phyloP scores from a whole-genome alignment of 2,888 invertebrate species.

The Bellardia bayeri region DNA sequence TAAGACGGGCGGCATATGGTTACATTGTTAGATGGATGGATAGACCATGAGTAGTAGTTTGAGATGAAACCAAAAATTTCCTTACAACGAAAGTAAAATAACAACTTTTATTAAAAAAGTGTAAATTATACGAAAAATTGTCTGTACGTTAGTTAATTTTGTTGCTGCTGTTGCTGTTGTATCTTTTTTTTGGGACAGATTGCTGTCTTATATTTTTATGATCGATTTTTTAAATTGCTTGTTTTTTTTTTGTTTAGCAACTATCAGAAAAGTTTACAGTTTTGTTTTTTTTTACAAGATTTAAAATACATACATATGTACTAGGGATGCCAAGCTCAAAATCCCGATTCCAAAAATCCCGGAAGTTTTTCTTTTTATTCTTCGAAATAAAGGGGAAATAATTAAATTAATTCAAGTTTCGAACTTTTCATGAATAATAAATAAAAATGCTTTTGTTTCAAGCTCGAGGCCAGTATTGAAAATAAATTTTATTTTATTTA shows the following conservation, averaged over 20 bases:
- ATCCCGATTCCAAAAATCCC: no score
- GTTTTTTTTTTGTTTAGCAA: not conserved
- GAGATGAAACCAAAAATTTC: constrained; percentile 24
- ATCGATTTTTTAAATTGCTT: constrained; percentile 25
- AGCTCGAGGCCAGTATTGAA: no score
- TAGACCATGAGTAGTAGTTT: constrained; percentile 3
- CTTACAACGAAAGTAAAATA: constrained; percentile 64
- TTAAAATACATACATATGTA: not conserved
- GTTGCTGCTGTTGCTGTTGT: not conserved
- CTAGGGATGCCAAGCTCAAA: no score
- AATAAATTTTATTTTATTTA: no score
- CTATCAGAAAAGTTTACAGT: not conserved
- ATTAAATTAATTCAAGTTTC: no score
- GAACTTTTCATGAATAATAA: no score
- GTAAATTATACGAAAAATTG: constrained; percentile 55
- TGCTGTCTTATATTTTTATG: constrained; percentile 37
- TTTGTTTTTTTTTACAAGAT: constrained; percentile 4
- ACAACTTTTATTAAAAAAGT: constrained; percentile 50
- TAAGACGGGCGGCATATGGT: not conserved
- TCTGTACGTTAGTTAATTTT: not conserved
- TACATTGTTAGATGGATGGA: not conserved
- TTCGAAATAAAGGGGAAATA: no score
- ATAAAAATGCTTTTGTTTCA: no score
- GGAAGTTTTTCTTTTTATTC: no score
- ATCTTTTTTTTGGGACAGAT: constrained; percentile 28